These are phyloP conservation scores for Bursaphelenchus mucronatus DNA, from an alignment of 1,140 invertebrate genomes.

Conservation along the genomic window DNA sequence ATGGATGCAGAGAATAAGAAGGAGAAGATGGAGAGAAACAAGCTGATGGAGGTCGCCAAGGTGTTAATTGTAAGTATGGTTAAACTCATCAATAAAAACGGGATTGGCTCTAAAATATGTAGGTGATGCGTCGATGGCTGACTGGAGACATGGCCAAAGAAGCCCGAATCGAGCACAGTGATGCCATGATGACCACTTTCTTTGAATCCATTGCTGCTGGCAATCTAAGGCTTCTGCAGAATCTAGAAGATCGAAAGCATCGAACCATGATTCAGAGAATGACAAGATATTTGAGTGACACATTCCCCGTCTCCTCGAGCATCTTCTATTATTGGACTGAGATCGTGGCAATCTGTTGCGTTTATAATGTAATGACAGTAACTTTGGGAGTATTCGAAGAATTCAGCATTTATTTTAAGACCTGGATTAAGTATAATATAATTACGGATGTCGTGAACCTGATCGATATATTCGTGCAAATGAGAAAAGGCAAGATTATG, in stretches of 20 bases:
- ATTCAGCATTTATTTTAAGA: slow-evolving; percentile 69
- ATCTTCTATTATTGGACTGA: slow-evolving; percentile 73
- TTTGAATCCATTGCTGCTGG: background rate
- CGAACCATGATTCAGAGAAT: background rate
- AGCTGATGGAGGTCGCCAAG: background rate
- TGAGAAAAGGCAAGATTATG: slow-evolving; percentile 71
- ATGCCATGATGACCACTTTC: background rate
- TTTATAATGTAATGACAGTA: slow-evolving; percentile 62
- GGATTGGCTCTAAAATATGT: too few species aligned
- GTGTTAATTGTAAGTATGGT: background rate
- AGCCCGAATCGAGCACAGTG: background rate
- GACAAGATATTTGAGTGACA: background rate
- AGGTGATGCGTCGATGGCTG: too few species aligned
- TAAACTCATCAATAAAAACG: too few species aligned
- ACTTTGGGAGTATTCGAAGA: slow-evolving; percentile 83
- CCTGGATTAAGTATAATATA: slow-evolving; percentile 77
- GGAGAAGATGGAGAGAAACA: background rate
- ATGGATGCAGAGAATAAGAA: background rate
- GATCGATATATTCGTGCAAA: slow-evolving; percentile 76
- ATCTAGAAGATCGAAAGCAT: background rate
- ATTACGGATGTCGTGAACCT: slow-evolving; percentile 79
- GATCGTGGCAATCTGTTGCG: slow-evolving; percentile 74
- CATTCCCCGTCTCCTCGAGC: background rate
- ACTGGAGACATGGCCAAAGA: too few species aligned
- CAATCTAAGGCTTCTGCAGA: background rate